Evolutionary conservation across 2,113 vertebrate species (phyloP), one percentile per base, ranked within the genome.

Genomic region (Capricornis sumatraensis): DNA sequence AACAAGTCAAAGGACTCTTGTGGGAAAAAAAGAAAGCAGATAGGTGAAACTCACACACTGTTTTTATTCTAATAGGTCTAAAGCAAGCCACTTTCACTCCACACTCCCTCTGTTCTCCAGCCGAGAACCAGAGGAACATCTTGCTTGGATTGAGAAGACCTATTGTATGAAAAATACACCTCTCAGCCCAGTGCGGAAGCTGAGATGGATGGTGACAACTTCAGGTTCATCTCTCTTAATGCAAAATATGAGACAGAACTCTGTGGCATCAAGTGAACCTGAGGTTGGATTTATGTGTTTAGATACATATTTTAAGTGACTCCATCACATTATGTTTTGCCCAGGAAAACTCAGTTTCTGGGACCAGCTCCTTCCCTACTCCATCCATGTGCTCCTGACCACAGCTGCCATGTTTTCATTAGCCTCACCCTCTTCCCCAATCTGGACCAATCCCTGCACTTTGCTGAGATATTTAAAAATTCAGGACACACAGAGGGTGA

Each of bases 401-500:
- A 17, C 13, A 92, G 52, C 25, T 10, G 50, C 64, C 74, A 52
- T 88, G 79, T 67, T 94, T 81, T 76, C 47, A 36, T 15, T 14
- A 52, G 13, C 6, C n/a, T 96, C 28, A 36, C 19, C 30, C 6
- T n/a, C 52, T 91, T 78, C 55, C 23, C 36, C 19, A 40, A 3
- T n/a, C 87, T 91, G 30, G 47, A 92, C 95, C 97, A 98, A 97
- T 95, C 91, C 47, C 40, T 60, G 64, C 7, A 40, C 12, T 82
- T 71, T 60, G 23, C 67, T 15, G 36, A 85, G 76, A 30, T 62
- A 30, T 4, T 89, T 92, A 14, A 55, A 79, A 40, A 88, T 43
- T 76, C 57, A 90, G 58, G 82, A 21, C 14, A 82, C 10, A 60
- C 84, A 91, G 67, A 89, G 30, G 96, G 47, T 82, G 62, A 52